Evolutionary conservation across 2,888 invertebrate species (phyloP), one percentile per base, ranked within the genome.

Genomic region (Epirrhoe tristata): DNA sequence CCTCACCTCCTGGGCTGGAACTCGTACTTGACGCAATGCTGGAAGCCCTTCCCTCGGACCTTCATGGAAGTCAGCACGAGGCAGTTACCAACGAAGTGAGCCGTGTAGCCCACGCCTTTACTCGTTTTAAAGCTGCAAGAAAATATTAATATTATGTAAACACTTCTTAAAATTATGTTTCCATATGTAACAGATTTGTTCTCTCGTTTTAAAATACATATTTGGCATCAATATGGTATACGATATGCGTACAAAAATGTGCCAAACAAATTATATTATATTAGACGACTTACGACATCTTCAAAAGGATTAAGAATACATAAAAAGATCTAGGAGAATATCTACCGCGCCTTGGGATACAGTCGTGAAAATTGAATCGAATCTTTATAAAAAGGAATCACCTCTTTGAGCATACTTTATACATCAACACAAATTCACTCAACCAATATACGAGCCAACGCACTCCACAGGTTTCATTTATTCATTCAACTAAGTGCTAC

Each of bases 1-100:
- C 16, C 79, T 81, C 68, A 92, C 93, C 93, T 98, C 90, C 99
- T 96, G 48, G 99, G 99, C 88, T 98, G 98, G 93, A 99, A 99
- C 94, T 99, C 99, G 90, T 99, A 99, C 94, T 99, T 99, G 89
- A 99, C 98, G 95, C 99, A 99, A 93, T 99, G 99, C 92, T 99
- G 99, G 94, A 99, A 99, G 75, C 99, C 99, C 94, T 99, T 99
- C 82, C 98, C 99, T 86, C 99, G 98, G 75, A 99, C 96, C 94
- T 99, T 99, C 98, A 99, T 99, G 36, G 99, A 98, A 34, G 99
- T 99, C 81, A 99, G 95, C 73, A 99, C 99, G 76, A 99, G 95
- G 91, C 99, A 99, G 94, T 99, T 99, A 79, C 99, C 99, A 79
- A 99, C 98, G 93, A 99, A 99, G 94, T 99, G 99, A 65, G 99